Percentiles rank a stretch among this genome's conserved stretches.
phyloP scores from a whole-genome alignment of 2,113 vertebrate genomes.

The Psephotus haematonotus region DNA sequence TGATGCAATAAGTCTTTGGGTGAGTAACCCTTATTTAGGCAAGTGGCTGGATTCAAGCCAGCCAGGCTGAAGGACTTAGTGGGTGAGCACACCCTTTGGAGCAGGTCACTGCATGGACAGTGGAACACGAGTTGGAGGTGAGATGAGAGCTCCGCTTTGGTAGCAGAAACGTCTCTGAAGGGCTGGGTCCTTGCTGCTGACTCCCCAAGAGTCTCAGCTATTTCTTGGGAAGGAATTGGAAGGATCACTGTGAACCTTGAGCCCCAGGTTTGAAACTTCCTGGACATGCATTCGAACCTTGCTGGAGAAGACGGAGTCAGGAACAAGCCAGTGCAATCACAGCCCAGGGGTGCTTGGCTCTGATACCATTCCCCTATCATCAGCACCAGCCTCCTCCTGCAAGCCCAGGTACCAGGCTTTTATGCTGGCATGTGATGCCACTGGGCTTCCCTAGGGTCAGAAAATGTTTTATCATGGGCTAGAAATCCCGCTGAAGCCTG shows the following conservation, averaged over 20 bases:
- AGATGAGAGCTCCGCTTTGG: neutral
- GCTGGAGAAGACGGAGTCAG: neutral
- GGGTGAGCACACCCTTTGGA: neutral
- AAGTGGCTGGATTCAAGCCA: neutral
- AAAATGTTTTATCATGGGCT: neutral
- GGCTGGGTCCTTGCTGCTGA: neutral
- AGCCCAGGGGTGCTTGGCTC: neutral
- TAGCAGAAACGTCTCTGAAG: neutral
- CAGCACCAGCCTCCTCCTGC: neutral
- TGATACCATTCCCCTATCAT: neutral
- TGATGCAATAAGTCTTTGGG: neutral
- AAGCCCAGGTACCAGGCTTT: neutral
- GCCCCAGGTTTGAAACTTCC: neutral
- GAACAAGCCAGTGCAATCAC: accelerated
- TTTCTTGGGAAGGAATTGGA: neutral
- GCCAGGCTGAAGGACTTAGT: neutral
- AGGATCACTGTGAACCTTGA: neutral
- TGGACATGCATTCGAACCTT: neutral
- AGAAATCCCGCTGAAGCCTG: accelerated
- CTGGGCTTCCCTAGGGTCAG: neutral
- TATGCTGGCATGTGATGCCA: accelerated
- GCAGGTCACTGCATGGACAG: neutral
- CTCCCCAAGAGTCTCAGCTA: neutral
- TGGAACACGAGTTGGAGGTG: neutral
- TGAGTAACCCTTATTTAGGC: neutral